Percentiles rank a stretch among this genome's conserved stretches.
phyloP scores from a whole-genome alignment of 2,797 vertebrate genomes.

The Enteromius radiatus region DNA sequence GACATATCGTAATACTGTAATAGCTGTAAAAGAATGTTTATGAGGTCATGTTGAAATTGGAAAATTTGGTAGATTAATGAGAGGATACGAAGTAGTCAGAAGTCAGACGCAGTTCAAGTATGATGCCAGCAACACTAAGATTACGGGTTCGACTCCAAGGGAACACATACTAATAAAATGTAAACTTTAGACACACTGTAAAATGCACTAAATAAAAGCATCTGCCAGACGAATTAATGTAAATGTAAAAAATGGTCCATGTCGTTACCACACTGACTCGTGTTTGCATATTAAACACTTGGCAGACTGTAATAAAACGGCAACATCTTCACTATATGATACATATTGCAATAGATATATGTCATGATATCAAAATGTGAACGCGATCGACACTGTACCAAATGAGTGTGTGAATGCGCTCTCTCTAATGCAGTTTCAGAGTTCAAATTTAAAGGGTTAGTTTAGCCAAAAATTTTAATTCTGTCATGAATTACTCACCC shows the following conservation, averaged over 20 bases:
- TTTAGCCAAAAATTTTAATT: background rate
- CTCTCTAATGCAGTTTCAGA: background rate
- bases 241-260: slow-evolving; percentile 17
- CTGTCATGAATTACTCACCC: background rate
- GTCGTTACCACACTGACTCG: background rate
- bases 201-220: background rate
- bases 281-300: background rate
- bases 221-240: background rate
- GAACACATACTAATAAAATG: slow-evolving; percentile 6
- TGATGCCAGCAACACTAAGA: background rate
- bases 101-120: slow-evolving; percentile 14
- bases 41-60: slow-evolving; percentile 21
- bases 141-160: background rate
- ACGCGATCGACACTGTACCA: background rate
- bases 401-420: background rate
- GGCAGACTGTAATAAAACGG: background rate
- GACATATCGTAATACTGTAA: slow-evolving; percentile 2
- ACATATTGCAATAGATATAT: background rate
- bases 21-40: background rate
- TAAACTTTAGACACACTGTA: slow-evolving; percentile 14
- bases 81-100: background rate
- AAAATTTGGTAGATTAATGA: slow-evolving; percentile 15
- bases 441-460: background rate
- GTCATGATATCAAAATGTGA: background rate
- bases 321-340: background rate